These are phyloP conservation scores for Felis chaus DNA, from an alignment of 2,113 vertebrate species.

Conservation along the genomic window DNA sequence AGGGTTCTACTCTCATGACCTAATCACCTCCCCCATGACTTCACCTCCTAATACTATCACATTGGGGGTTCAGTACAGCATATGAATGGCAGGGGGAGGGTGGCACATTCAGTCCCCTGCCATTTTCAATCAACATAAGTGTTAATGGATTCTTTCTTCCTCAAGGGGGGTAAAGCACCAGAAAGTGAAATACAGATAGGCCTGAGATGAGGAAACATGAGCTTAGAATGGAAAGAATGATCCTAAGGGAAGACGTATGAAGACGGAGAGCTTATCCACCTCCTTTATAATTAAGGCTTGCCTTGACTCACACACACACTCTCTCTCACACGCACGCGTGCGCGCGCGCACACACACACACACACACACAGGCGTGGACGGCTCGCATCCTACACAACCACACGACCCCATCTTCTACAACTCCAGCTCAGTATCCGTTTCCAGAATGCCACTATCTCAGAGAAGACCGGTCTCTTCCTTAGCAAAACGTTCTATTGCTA, in stretches of 20 bases:
- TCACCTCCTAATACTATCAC: background rate
- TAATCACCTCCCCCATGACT: background rate
- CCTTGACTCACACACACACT: background rate
- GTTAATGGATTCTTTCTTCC: background rate
- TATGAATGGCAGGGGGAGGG: background rate
- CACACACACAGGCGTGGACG: fast-evolving
- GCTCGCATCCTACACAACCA: too few relatives aligned
- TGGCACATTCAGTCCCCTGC: background rate
- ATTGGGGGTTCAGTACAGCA: background rate
- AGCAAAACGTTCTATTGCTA: background rate
- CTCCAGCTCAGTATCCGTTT: fast-evolving
- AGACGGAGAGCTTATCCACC: background rate
- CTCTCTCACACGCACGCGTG: too few relatives aligned
- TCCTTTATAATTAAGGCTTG: background rate
- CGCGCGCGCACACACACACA: too few relatives aligned
- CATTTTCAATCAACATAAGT: background rate
- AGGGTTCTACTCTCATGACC: background rate
- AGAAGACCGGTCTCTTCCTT: background rate
- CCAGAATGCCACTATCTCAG: fast-evolving
- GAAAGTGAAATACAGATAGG: background rate
- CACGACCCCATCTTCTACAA: fast-evolving
- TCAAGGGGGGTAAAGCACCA: background rate
- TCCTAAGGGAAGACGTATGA: background rate
- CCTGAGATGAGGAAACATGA: background rate
- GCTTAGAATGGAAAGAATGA: background rate